A percentile compares a stretch with the other conserved stretches of the same genome.
Conservation (phyloP, 2,888 invertebrate species). For the Phortica okadai region DNA sequence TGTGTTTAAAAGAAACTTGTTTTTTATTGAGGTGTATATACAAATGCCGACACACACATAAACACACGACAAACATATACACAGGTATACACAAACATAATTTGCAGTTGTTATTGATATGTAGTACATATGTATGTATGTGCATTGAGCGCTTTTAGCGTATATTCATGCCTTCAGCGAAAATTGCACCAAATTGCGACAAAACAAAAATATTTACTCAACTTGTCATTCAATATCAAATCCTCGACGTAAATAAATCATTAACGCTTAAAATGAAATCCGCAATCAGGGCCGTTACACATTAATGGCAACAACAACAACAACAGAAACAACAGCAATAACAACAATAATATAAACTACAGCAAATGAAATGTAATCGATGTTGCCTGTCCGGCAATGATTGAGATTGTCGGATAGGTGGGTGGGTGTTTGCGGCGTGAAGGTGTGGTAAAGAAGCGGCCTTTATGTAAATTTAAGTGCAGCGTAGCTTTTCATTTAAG, state of each 20-base stretch:
- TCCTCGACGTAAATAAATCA: conserved; percentile 62
- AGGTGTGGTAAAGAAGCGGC: not conserved
- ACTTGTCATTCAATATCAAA: conserved; percentile 60
- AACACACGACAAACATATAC: no score
- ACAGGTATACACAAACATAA: no score
- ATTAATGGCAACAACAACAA: not conserved
- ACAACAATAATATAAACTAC: conserved; percentile 16
- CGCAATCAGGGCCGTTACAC: conserved; percentile 53
- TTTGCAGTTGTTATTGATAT: no score
- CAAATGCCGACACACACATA: no score
- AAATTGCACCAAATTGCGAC: no score
- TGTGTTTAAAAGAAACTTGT: no score
- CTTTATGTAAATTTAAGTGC: conserved; percentile 16
- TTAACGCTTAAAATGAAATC: conserved; percentile 64
- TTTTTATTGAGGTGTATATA: no score
- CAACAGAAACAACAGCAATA: conserved; percentile 3
- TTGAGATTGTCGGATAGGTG: conserved; percentile 1
- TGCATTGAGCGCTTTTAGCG: no score
- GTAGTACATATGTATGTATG: not conserved
- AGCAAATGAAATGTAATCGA: not conserved
- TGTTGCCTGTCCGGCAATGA: not conserved
- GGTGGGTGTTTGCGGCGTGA: conserved; percentile 39
- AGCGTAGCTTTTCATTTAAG: conserved; percentile 61
- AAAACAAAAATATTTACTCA: conserved; percentile 26
- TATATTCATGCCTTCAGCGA: no score